Evolutionary conservation across 2,888 invertebrate genomes (phyloP).

Genomic region (Synergus itoensis): DNA sequence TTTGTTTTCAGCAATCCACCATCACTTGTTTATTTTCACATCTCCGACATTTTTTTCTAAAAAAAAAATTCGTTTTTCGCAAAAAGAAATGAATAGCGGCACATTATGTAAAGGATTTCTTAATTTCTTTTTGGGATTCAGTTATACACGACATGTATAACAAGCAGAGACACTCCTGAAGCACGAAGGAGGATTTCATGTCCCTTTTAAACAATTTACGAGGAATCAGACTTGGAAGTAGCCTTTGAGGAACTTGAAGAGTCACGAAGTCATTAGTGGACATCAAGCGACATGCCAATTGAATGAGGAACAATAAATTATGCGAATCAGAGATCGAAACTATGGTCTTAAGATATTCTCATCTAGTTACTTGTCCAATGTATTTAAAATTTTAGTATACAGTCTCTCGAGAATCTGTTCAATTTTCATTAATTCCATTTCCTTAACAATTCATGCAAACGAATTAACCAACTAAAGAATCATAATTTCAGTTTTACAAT

Average conservation of each 20-base stretch:
- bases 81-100: not conserved
- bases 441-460: not conserved
- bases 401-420: not conserved
- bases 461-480: too few species aligned
- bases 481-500: too few species aligned
- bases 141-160: slow-evolving; percentile 1
- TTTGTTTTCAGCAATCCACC: not conserved
- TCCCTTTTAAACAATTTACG: slow-evolving; percentile 28
- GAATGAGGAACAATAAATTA: slow-evolving; percentile 35
- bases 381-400: not conserved
- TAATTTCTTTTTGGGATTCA: not conserved
- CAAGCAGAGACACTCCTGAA: not conserved
- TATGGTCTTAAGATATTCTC: slow-evolving; percentile 15
- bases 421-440: not conserved
- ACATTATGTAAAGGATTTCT: not conserved
- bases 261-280: slow-evolving; percentile 35
- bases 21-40: not conserved
- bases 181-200: slow-evolving; percentile 15
- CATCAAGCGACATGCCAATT: slow-evolving; percentile 37
- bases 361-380: not conserved
- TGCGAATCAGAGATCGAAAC: not conserved
- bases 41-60: not conserved
- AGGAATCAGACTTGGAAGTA: slow-evolving; percentile 23
- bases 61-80: not conserved
- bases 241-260: slow-evolving; percentile 25